phyloP scores from a whole-genome alignment of 1,140 invertebrate genomes.

The Steinernema feltiae region DNA sequence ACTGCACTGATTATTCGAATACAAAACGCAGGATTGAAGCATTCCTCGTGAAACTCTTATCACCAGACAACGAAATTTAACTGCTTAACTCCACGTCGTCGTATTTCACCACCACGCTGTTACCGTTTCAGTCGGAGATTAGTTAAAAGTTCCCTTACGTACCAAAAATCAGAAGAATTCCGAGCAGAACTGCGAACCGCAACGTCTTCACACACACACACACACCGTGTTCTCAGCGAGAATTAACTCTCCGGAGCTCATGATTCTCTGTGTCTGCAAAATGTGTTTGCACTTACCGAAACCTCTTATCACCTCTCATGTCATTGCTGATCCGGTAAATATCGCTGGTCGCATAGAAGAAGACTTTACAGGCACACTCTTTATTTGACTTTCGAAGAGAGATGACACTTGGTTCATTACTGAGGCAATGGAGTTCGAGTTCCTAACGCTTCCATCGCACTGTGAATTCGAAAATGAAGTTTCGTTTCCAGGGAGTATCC shows the following conservation, averaged over 20 bases:
- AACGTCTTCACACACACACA: too few species aligned
- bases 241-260: too few species aligned
- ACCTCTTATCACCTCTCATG: background rate
- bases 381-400: too few species aligned
- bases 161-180: background rate
- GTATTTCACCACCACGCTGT: background rate
- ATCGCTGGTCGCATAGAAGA: too few species aligned
- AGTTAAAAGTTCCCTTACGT: background rate
- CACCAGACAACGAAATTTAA: background rate
- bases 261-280: too few species aligned
- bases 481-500: slow-evolving; percentile 81
- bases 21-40: background rate
- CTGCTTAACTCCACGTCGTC: background rate
- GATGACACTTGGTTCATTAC: background rate
- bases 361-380: too few species aligned
- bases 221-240: too few species aligned
- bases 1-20: too few species aligned
- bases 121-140: background rate
- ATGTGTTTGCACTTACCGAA: background rate
- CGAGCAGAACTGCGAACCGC: too few species aligned
- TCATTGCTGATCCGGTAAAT: too few species aligned
- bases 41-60: background rate
- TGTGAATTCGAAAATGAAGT: slow-evolving; percentile 83
- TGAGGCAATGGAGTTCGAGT: background rate
- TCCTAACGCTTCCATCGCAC: slow-evolving; percentile 62